Evolutionary conservation across 1,140 invertebrate genomes (phyloP), one percentile per base, ranked within the genome.

Genomic region (Sycophaga agraensis): DNA sequence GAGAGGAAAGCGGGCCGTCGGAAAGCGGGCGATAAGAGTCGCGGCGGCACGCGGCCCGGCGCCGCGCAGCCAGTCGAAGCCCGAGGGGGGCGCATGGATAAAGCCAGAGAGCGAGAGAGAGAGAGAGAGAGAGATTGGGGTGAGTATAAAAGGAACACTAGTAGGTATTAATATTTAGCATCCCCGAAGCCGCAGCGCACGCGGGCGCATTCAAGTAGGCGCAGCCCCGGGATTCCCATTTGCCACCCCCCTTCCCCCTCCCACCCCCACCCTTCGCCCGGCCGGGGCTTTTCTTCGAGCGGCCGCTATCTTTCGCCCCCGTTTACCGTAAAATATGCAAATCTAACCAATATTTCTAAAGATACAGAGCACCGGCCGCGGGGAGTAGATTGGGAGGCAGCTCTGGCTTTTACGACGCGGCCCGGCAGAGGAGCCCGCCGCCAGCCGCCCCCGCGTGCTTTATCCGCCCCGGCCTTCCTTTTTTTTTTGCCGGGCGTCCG

Each of bases 151-250:
- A 71, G 72, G 69, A 74, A 73, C 70, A 73, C 68, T 71, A 77
- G 75, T 76, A 74, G 73, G 75, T 78, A 78, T 79, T 78, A 79
- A 79, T 79, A 79, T 78, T 78, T 78, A 78, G 75, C 75, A 75
- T 77, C 72, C 70, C 74, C 73, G 76, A 75, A 76, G 74, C 72
- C 70, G 57, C 68, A 37, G 34, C n/a, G n/a, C 28, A 56, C 24
- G 53, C 22, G 39, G 54, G 67, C 72, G 74, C 73, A 76, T 79
- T 78, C 68, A 72, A 71, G 70, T n/a, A n/a, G n/a, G n/a, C n/a
- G 37, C 70, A 73, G 71, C 71, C 69, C 68, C 65, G 66, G 72
- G 68, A 74, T 70, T 69, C 66, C 66, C 68, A 70, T 73, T 72
- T 68, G 63, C 68, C 68, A 45, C 59, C 68, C 62, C 64, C 60